phyloP scores from a whole-genome alignment of 2,113 vertebrate genomes.

The Peucedramus taeniatus region DNA sequence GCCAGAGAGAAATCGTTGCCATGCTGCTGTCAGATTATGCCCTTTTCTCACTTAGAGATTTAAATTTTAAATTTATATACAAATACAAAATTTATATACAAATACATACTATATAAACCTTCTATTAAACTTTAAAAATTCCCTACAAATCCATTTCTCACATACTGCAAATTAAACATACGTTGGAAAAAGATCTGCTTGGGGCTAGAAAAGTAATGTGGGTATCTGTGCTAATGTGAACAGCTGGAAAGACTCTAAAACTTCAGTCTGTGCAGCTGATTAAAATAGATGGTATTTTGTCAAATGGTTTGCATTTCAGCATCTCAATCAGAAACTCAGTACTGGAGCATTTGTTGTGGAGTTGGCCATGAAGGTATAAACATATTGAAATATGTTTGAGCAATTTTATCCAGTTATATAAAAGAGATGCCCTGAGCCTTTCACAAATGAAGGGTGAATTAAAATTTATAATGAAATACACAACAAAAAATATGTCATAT shows the following conservation, averaged over 20 bases:
- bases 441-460: neutral
- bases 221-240: neutral
- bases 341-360: neutral
- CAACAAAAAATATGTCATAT: neutral
- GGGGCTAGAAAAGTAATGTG: neutral
- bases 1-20: neutral
- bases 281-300: neutral
- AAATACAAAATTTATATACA: neutral
- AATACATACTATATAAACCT: neutral
- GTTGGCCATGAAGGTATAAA: neutral
- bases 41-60: neutral
- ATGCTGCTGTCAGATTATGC: neutral
- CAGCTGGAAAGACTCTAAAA: neutral
- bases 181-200: neutral
- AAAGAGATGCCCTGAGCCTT: neutral
- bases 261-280: neutral
- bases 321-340: neutral
- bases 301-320: neutral
- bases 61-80: neutral
- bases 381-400: neutral
- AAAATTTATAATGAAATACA: neutral
- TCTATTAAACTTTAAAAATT: neutral
- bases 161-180: neutral
- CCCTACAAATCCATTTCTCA: neutral
- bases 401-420: neutral